Conservation (phyloP, 2,113 vertebrate genomes). For the Mus spicilegus region DNA sequence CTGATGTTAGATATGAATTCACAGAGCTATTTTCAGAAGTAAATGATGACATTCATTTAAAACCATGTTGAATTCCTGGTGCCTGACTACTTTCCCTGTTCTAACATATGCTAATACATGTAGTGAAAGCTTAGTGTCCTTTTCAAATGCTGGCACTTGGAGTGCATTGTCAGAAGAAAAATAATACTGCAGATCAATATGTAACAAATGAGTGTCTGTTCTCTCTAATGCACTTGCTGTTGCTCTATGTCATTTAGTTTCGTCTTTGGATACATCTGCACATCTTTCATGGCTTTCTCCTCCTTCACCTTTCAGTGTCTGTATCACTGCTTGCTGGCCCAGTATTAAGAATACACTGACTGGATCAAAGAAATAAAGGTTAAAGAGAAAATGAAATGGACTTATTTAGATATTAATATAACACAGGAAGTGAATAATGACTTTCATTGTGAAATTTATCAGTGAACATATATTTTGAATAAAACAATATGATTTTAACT, state of each 20-base stretch:
- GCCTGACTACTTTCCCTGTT: not conserved
- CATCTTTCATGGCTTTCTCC: not conserved
- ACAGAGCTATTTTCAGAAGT: conserved; percentile 5
- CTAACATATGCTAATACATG: not conserved
- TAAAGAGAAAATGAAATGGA: not conserved
- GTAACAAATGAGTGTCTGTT: not conserved
- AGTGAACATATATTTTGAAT: not conserved
- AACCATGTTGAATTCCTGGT: conserved; percentile 24
- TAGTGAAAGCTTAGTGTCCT: not conserved
- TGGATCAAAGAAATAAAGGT: not conserved
- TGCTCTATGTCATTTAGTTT: not conserved
- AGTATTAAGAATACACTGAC: not conserved
- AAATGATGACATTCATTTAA: conserved; percentile 14
- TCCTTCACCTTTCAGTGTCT: not conserved
- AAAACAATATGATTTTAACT: not conserved
- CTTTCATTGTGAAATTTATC: not conserved
- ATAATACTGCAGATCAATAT: not conserved
- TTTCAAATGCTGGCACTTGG: not conserved
- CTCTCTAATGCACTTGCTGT: not conserved
- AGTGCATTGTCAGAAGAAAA: conserved; percentile 38
- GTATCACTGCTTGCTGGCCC: not conserved
- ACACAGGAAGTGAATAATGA: not conserved
- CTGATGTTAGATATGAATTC: conserved; percentile 19
- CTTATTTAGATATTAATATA: not conserved
- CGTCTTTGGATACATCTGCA: not conserved